Conservation (phyloP, 2,888 invertebrate species). For the Neuroscelio doddi region DNA sequence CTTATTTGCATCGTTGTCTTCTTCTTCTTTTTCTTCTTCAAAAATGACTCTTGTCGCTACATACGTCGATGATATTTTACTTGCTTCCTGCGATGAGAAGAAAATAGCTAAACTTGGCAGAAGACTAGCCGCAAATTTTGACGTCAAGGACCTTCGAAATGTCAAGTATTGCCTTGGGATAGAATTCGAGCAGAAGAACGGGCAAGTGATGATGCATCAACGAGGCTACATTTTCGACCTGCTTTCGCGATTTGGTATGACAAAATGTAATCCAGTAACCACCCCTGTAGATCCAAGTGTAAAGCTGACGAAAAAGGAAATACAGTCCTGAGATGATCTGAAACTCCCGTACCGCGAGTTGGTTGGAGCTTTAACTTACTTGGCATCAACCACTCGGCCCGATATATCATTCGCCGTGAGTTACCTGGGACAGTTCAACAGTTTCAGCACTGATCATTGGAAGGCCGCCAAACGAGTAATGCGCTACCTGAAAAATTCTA, state of each 20-base stretch:
- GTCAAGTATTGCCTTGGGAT: constrained; percentile 17
- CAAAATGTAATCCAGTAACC: constrained; percentile 1
- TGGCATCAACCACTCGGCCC: constrained; percentile 28
- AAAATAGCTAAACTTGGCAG: constrained; percentile 5
- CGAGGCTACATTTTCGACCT: neutral
- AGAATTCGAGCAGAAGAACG: neutral
- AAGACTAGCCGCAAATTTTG: constrained; percentile 1
- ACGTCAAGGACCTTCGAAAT: constrained; percentile 6
- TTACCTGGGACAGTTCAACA: constrained; percentile 26
- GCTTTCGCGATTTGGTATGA: constrained; percentile 5
- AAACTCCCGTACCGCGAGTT: constrained; percentile 25
- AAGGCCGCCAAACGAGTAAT: constrained; percentile 28
- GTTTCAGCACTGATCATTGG: constrained; percentile 17
- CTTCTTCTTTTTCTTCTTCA: no score
- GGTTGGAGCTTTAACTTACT: constrained; percentile 34
- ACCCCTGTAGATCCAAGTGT: constrained; percentile 22
- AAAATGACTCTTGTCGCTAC: constrained; percentile 4
- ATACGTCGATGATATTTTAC: constrained; percentile 24
- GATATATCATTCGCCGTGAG: constrained; percentile 34
- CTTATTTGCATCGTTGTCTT: no score
- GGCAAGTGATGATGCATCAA: constrained; percentile 8
- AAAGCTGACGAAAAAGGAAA: constrained; percentile 15
- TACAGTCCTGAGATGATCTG: constrained; percentile 3
- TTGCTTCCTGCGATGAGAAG: constrained; percentile 4
- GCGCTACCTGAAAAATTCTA: constrained; percentile 11